Percentiles rank a stretch among this genome's conserved stretches.
Conservation (phyloP, 2,797 vertebrate genomes). For the Coccyzus lansbergi region DNA sequence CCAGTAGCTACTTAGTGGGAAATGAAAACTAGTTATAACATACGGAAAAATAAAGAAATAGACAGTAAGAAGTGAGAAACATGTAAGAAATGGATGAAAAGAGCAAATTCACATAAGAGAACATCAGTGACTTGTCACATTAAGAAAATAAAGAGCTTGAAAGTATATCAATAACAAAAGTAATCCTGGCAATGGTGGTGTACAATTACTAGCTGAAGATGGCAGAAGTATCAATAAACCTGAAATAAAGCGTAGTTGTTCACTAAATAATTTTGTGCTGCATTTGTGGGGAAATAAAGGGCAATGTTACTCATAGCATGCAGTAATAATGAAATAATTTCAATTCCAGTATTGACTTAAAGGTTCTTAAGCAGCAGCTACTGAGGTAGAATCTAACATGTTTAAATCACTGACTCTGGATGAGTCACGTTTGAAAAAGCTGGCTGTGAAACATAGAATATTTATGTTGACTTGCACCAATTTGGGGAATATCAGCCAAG, state of each 20-base stretch:
- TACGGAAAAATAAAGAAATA: background rate
- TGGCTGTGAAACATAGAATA: background rate
- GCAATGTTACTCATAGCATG: background rate
- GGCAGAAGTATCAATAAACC: background rate
- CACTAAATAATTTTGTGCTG: background rate
- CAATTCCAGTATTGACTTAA: background rate
- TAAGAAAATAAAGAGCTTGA: background rate
- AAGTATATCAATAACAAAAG: background rate
- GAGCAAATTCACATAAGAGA: background rate
- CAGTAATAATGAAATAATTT: background rate
- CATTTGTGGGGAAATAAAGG: background rate
- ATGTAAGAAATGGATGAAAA: background rate
- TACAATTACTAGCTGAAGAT: background rate
- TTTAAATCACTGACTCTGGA: background rate
- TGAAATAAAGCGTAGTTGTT: background rate
- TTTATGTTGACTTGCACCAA: background rate
- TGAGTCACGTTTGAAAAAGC: background rate
- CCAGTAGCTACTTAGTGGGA: background rate
- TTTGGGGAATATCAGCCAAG: background rate
- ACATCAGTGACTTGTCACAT: background rate
- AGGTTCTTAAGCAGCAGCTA: background rate
- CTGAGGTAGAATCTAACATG: background rate
- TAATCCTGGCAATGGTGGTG: background rate
- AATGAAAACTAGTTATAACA: background rate
- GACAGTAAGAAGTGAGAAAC: background rate